Evolutionary conservation across 2,888 invertebrate species (phyloP), one percentile per base, ranked within the genome.

Genomic region (Pocota personata): DNA sequence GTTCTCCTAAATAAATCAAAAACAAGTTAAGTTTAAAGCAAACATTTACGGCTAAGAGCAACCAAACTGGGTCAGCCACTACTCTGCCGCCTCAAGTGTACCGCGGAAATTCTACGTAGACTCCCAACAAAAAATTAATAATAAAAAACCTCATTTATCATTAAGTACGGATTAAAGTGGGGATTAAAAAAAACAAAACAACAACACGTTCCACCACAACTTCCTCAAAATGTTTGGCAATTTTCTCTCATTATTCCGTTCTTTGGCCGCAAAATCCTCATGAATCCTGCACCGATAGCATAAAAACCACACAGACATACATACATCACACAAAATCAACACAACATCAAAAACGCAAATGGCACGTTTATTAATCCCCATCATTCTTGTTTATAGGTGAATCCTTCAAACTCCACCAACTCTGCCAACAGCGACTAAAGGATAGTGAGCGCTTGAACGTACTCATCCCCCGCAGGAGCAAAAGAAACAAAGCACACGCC

Each of bases 381-480:
- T 64, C 84, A 71, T 71, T 84, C 71, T 80, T 66, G 57, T 66
- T 80, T 80, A 75, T 80, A 84, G 84, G 84, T 84, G 80, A 84
- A 71, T 84, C 75, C 69, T 46, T 69, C 80, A 76, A 75, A 66
- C 69, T 43, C 46, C 71, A 69, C 57, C 50, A 52, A 48, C 67
- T 66, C 69, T 57, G 67, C 35, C 57, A 64, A 37, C 30, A 19
- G 19, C 30, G 58, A 80, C 30, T 66, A 76, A 57, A 71, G 40
- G 62, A 75, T 46, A 58, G 37, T 37, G 71, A 37, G 58, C 14
- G 57, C 60, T 72, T n/a, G 32, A 50, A 8, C n/a, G 2, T 35
- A 43, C 43, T 32, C 35, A 55, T n/a, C 67, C 35, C 27, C 57
- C 2, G 2, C 4, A 12, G 14, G 21, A 21, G 7, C 1, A 32